These are phyloP conservation scores for Thymelicus lineola DNA, from an alignment of 2,888 invertebrate species.

Conservation along the genomic window DNA sequence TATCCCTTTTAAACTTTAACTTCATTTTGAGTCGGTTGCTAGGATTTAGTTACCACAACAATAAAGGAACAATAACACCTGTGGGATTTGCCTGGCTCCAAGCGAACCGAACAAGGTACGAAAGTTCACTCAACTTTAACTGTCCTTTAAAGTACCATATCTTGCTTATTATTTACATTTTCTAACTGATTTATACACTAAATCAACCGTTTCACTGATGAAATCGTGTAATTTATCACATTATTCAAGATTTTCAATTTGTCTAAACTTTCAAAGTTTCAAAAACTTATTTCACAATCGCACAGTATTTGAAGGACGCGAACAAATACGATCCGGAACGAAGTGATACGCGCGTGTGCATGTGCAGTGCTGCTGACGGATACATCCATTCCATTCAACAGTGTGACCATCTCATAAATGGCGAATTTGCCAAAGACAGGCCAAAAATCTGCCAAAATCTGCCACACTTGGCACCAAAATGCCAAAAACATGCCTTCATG, in stretches of 20 bases:
- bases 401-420: no score
- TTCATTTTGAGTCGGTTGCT: constrained; percentile 68
- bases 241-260: constrained; percentile 52
- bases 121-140: constrained; percentile 81
- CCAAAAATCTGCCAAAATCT: no score
- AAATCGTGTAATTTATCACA: constrained; percentile 36
- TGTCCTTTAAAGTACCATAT: constrained; percentile 50
- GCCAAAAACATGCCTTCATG: no score
- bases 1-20: constrained; percentile 42
- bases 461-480: no score
- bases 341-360: constrained; percentile 48
- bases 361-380: constrained; percentile 44
- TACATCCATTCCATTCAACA: neutral
- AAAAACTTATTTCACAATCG: constrained; percentile 69
- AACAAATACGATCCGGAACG: constrained; percentile 28
- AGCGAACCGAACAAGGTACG: constrained; percentile 56
- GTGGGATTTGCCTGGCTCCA: constrained; percentile 69
- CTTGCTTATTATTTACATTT: constrained; percentile 32
- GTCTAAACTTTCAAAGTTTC: constrained; percentile 67
- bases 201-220: constrained; percentile 25
- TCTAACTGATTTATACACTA: constrained; percentile 33
- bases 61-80: constrained; percentile 64
- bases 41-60: constrained; percentile 79
- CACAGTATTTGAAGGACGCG: constrained; percentile 61
- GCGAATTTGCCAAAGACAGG: no score